phyloP scores from a whole-genome alignment of 2,797 vertebrate species.

The Podargus strigoides region DNA sequence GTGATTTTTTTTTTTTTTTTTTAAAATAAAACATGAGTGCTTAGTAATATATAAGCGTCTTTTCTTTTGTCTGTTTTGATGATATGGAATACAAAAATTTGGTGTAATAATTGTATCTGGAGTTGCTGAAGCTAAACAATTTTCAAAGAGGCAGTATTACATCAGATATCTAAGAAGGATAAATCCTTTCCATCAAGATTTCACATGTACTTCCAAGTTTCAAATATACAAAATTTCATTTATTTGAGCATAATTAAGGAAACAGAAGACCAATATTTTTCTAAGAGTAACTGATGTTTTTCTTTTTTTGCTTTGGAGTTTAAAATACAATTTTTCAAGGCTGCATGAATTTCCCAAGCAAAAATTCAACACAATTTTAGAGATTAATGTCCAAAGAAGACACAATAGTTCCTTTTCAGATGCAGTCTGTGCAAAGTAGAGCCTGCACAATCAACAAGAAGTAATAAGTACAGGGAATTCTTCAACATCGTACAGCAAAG shows the following conservation, averaged over 20 bases:
- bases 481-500: background rate
- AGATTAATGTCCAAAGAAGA: background rate
- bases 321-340: background rate
- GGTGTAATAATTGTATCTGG: background rate
- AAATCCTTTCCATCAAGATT: background rate
- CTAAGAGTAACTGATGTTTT: background rate
- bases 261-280: background rate
- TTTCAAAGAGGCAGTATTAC: background rate
- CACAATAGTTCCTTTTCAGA: background rate
- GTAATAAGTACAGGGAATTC: background rate
- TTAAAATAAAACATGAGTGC: background rate
- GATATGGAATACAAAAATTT: slow-evolving; percentile 8
- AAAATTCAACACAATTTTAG: background rate
- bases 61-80: slow-evolving; percentile 33
- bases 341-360: background rate
- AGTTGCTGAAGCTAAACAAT: background rate
- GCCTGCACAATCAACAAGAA: background rate
- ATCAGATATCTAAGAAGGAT: background rate
- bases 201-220: background rate
- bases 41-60: background rate
- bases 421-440: background rate
- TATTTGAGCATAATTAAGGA: background rate
- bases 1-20: slow-evolving; percentile 9
- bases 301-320: background rate
- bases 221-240: background rate